Conservation (phyloP, 2,888 invertebrate species). For the Leuctra nigra region DNA sequence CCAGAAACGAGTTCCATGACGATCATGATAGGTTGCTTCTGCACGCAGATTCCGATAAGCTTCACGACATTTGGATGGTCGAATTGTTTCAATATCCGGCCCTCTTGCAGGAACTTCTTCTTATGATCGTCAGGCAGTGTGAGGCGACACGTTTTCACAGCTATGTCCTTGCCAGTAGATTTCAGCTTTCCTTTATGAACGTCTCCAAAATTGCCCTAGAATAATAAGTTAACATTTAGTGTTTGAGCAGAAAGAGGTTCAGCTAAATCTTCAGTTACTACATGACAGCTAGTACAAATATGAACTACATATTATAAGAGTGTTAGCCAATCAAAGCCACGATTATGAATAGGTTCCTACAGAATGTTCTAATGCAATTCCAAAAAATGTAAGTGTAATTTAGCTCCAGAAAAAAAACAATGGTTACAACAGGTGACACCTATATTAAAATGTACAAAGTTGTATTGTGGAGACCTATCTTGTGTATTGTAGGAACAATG, state of each 20-base stretch:
- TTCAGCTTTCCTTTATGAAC: conserved; percentile 88
- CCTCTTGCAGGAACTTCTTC: conserved; percentile 91
- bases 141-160: conserved; percentile 92
- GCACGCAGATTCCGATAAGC: conserved; percentile 94
- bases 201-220: conserved; percentile 94
- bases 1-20: conserved; percentile 96
- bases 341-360: background rate
- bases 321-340: background rate
- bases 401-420: too few species aligned
- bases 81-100: conserved; percentile 91
- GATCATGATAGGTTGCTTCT: conserved; percentile 97
- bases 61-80: conserved; percentile 95
- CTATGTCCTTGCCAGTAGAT: conserved; percentile 78
- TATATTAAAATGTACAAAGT: too few species aligned
- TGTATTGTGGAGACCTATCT: too few species aligned
- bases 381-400: too few species aligned
- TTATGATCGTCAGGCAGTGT: conserved; percentile 90
- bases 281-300: too few species aligned
- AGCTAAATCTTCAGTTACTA: too few species aligned
- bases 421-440: too few species aligned
- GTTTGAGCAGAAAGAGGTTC: too few species aligned
- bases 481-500: too few species aligned
- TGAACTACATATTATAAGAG: conserved; percentile 11
- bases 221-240: conserved; percentile 23
- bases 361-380: too few species aligned